Percentiles rank a stretch among this genome's conserved stretches.
These are phyloP conservation scores for Agriopis aurantiaria DNA, from an alignment of 2,888 invertebrate genomes.

Conservation along the genomic window DNA sequence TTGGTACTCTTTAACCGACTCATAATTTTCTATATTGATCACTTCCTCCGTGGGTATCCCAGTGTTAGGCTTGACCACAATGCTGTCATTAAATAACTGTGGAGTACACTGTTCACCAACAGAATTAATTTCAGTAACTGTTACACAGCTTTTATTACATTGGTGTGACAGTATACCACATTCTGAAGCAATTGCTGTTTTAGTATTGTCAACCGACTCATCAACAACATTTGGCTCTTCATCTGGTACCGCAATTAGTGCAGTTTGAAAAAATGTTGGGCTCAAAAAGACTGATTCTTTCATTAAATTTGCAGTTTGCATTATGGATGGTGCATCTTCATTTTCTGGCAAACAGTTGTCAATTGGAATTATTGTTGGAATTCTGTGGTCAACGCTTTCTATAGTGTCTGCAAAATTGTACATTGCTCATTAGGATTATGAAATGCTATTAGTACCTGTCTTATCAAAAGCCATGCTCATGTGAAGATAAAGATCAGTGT, in stretches of 20 bases:
- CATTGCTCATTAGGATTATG: slow-evolving; percentile 43
- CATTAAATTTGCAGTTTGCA: slow-evolving; percentile 77
- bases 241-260: slow-evolving; percentile 51
- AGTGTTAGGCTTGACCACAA: slow-evolving; percentile 4
- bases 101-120: background rate
- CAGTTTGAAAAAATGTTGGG: slow-evolving; percentile 67
- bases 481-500: background rate
- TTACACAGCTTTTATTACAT: background rate
- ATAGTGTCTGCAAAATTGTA: slow-evolving; percentile 25
- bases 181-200: background rate
- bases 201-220: background rate
- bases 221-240: slow-evolving; percentile 47
- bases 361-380: too few relatives aligned
- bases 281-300: slow-evolving; percentile 76
- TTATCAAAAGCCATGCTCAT: background rate
- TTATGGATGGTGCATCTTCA: slow-evolving; percentile 62
- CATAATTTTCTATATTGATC: slow-evolving; percentile 14
- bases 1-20: slow-evolving; percentile 35
- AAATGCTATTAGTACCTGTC: slow-evolving; percentile 14
- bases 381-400: slow-evolving; percentile 11
- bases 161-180: background rate
- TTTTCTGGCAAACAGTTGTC: slow-evolving; percentile 17
- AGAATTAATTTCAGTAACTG: slow-evolving; percentile 1
- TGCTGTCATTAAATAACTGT: background rate
- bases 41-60: background rate